Evolutionary conservation across 2,888 invertebrate genomes (phyloP), one percentile per base, ranked within the genome.

Genomic region (Troides oblongomaculatus): DNA sequence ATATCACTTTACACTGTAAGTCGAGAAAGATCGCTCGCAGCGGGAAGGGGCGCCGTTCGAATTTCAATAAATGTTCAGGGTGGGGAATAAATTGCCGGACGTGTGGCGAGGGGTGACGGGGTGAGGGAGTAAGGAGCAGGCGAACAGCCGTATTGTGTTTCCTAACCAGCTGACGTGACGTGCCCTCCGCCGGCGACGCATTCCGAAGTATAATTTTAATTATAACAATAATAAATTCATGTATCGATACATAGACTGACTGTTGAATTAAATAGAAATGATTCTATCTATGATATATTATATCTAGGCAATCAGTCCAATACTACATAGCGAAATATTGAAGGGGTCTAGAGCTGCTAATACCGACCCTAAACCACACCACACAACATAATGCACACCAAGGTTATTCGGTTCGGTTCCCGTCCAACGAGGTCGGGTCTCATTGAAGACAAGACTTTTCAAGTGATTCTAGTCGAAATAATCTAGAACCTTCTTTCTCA

Each of bases 41-140:
- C 72, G 74, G 69, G 72, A 73, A 75, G 81, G 79, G 81, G 79
- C 74, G 79, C 60, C 53, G 59, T 87, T 85, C 83, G 81, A 84
- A 85, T 86, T 88, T 88, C 86, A 89, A 89, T 89, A 88, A 87
- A 87, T 86, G 78, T 86, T 83, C 81, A 86, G 85, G 85, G 18
- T 39, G 39, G 86, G 85, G 83, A 87, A 86, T 84, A 88, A 87
- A 86, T 84, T 81, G 80, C 77, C 72, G 79, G 75, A 76, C 72
- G 79, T 76, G 77, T 79, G 79, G 77, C 75, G 76, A 72, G 25
- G 23, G 57, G 57, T n/a, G 57, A 21, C 18, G 14, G 77, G 79
- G 79, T 77, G 75, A 75, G 72, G 25, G 36, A 10, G 39, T 39
- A 10, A 39, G 39, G 39, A 39, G 39, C 39, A 39, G 7, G 61